Evolutionary conservation across 2,797 vertebrate genomes (phyloP).

Genomic region (Macroramphosus scolopax): DNA sequence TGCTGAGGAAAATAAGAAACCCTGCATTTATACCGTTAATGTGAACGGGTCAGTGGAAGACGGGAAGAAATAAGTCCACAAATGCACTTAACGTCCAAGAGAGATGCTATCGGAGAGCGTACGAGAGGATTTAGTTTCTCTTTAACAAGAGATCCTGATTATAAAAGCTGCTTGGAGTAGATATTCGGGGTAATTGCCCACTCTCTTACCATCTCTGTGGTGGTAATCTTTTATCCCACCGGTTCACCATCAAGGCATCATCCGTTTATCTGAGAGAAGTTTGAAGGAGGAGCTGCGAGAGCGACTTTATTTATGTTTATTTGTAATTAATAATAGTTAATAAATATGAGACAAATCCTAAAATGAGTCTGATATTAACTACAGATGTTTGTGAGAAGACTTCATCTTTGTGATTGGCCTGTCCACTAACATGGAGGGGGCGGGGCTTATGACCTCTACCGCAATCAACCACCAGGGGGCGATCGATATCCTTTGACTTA

Average conservation of each 20-base stretch:
- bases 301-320: constrained; percentile 8
- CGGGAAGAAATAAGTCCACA: constrained; percentile 3
- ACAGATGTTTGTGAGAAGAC: no score
- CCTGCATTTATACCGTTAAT: constrained; percentile 13
- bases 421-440: no score
- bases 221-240: constrained; percentile 49
- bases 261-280: constrained; percentile 26
- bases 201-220: constrained; percentile 22
- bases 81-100: constrained; percentile 5
- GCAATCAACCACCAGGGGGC: no score
- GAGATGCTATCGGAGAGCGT: constrained; percentile 11
- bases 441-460: no score
- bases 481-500: no score
- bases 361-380: no score
- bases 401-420: no score
- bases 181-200: constrained; percentile 46
- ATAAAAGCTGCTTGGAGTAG: constrained; percentile 33
- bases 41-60: constrained; percentile 4
- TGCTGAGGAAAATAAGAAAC: constrained; percentile 1
- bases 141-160: constrained; percentile 24
- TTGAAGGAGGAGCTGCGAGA: constrained; percentile 9
- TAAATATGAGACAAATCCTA: no score
- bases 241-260: constrained; percentile 51
- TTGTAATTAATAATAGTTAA: no score
- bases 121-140: constrained; percentile 17